Conservation (phyloP, 2,797 vertebrate species). For the Geotria australis region DNA sequence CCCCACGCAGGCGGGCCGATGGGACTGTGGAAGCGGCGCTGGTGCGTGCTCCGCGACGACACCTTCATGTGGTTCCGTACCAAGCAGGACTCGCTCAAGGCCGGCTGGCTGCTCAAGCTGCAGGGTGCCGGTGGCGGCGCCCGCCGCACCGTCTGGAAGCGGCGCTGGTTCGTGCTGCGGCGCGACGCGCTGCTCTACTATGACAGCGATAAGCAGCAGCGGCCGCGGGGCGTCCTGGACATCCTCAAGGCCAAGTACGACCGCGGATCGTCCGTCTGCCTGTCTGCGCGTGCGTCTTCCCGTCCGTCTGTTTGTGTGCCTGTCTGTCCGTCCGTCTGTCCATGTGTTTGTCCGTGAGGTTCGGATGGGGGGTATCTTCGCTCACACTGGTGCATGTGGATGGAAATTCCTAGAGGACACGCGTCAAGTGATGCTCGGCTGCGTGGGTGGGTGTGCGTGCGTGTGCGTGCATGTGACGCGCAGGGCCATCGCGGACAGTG, state of each 20-base stretch:
- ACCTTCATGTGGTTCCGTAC: conserved; percentile 91
- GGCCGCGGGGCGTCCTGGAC: conserved; percentile 60
- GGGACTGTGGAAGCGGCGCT: conserved; percentile 74
- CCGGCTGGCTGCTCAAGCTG: conserved; percentile 67
- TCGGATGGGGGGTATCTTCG: too few relatives aligned
- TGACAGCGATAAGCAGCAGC: conserved; percentile 67
- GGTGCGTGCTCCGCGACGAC: conserved; percentile 89
- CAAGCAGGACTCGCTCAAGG: conserved; percentile 85
- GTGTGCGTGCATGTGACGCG: not conserved
- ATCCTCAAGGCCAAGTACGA: conserved; percentile 50
- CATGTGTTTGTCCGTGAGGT: too few relatives aligned
- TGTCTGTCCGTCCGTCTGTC: too few relatives aligned
- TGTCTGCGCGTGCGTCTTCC: too few relatives aligned
- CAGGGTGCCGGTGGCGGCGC: conserved; percentile 48
- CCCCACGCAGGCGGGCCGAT: conserved; percentile 41
- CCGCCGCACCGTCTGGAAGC: conserved; percentile 68
- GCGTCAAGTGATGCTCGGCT: too few relatives aligned
- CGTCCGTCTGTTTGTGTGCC: too few relatives aligned
- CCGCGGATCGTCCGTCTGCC: not conserved
- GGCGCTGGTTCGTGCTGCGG: conserved; percentile 77
- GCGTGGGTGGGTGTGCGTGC: not conserved
- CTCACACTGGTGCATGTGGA: too few relatives aligned
- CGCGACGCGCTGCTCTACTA: conserved; percentile 82
- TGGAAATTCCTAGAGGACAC: too few relatives aligned
- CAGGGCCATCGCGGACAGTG: conserved; percentile 69